These are phyloP conservation scores for Onchidella celtica DNA, from an alignment of 2,888 invertebrate genomes.

Conservation along the genomic window DNA sequence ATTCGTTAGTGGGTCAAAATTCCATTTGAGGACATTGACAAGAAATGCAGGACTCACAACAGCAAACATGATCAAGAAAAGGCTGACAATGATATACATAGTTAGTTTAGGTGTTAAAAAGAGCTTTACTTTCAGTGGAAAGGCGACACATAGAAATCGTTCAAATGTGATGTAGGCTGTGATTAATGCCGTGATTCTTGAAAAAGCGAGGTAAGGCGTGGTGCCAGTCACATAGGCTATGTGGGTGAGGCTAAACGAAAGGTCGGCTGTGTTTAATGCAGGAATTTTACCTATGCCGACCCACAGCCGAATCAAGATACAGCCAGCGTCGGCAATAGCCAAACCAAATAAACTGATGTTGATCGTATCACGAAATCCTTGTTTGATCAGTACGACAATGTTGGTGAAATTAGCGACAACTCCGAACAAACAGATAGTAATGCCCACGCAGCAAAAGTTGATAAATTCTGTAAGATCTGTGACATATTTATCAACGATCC, in stretches of 20 bases:
- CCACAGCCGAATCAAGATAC: constrained; percentile 22
- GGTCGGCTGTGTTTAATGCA: not conserved
- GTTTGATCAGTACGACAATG: constrained; percentile 4
- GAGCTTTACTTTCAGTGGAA: constrained; percentile 3
- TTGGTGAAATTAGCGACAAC: constrained; percentile 11
- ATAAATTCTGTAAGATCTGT: not conserved
- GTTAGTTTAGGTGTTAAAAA: not conserved
- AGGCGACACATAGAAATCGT: constrained; percentile 8
- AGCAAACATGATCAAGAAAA: constrained; percentile 28
- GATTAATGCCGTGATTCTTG: constrained; percentile 5
- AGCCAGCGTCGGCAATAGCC: constrained; percentile 12
- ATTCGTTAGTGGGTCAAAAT: not conserved
- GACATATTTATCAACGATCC: not conserved
- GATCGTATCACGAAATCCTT: constrained; percentile 4
- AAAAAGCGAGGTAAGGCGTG: constrained; percentile 9
- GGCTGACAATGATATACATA: not conserved
- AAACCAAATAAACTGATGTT: constrained; percentile 27
- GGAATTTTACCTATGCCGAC: not conserved
- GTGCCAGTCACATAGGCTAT: not conserved
- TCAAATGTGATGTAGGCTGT: constrained; percentile 31
- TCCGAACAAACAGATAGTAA: not conserved
- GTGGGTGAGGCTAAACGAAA: not conserved
- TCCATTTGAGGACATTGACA: not conserved
- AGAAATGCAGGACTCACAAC: not conserved
- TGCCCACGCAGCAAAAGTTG: not conserved